Conservation (phyloP, 2,888 invertebrate genomes). For the Tortricodes alternella region DNA sequence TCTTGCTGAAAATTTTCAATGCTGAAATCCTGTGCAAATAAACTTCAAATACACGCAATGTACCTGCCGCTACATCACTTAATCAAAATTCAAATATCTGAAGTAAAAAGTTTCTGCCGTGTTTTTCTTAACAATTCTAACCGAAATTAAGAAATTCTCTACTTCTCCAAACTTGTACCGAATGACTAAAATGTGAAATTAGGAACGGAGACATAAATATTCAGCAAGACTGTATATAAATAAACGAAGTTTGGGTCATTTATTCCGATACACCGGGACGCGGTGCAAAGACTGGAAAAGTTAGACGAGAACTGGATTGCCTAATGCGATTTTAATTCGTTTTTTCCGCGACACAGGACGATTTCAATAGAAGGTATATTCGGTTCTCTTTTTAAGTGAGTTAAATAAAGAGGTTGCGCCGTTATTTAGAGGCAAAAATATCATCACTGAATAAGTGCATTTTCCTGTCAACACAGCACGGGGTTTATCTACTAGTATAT, state of each 20-base stretch:
- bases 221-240: constrained; percentile 76
- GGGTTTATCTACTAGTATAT: too few species aligned
- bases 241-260: constrained; percentile 80
- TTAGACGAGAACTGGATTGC: constrained; percentile 78
- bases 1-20: too few species aligned
- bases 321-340: constrained; percentile 82
- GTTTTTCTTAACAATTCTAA: constrained; percentile 40
- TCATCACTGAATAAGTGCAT: too few species aligned
- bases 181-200: constrained; percentile 70
- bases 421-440: too few species aligned
- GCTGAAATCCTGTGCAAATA: too few species aligned
- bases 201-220: constrained; percentile 75
- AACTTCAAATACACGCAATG: neutral
- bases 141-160: constrained; percentile 30
- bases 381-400: constrained; percentile 53
- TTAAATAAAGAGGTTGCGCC: too few species aligned
- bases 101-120: constrained; percentile 33
- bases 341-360: constrained; percentile 75
- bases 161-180: constrained; percentile 41
- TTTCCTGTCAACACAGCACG: too few species aligned
- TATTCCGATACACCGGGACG: constrained; percentile 79
- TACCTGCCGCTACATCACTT: constrained; percentile 25
- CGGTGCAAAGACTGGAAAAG: constrained; percentile 76
- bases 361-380: constrained; percentile 77
- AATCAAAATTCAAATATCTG: constrained; percentile 34